phyloP scores from a whole-genome alignment of 2,113 vertebrate species.

The human region GRCh38 chr5:56558001-56558500 shows the following conservation, averaged over 20 bases:
- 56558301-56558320: conserved; percentile 69
- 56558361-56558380: conserved; percentile 5
- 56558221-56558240: conserved; percentile 28
- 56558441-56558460: conserved; percentile 43
- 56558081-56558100: conserved; percentile 35
- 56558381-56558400: neutral
- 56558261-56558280: conserved; percentile 33
- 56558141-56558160: neutral
- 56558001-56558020: neutral
- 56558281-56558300: conserved; percentile 49
- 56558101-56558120: conserved; percentile 50
- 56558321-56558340: conserved; percentile 47
- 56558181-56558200: conserved; percentile 36
- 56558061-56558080: neutral
- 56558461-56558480: conserved; percentile 45
- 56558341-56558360: conserved; percentile 60
- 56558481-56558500: conserved; percentile 34
- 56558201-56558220: conserved; percentile 23
- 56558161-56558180: conserved; percentile 66
- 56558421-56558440: neutral
- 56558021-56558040: neutral
- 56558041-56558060: neutral
- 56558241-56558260: conserved; percentile 49
- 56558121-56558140: conserved; percentile 31
- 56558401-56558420: neutral